Conservation (phyloP, 2,113 vertebrate genomes). For the Pogonocichla stellata region DNA sequence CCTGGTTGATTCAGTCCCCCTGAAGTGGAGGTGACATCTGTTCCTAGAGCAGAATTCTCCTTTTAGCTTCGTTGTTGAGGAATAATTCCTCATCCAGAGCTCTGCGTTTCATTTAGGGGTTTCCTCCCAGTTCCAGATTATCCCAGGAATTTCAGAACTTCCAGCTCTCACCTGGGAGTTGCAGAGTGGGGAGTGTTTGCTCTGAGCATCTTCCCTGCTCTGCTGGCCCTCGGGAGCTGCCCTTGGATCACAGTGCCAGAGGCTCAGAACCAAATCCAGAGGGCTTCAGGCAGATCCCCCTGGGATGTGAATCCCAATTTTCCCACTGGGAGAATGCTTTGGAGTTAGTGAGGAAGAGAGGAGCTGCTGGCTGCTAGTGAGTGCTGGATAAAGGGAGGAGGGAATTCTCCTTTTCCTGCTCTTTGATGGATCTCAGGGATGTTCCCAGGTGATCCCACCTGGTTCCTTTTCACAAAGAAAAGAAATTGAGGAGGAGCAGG, state of each 20-base stretch:
- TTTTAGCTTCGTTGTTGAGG: not conserved
- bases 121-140: not conserved
- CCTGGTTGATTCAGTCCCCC: not conserved
- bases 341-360: not conserved
- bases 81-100: not conserved
- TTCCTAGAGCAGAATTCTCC: not conserved
- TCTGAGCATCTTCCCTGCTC: not conserved
- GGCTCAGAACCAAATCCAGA: not conserved
- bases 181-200: not conserved
- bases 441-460: not conserved
- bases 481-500: not conserved
- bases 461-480: not conserved
- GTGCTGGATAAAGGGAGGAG: not conserved
- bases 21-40: not conserved
- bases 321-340: not conserved
- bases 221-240: not conserved
- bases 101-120: not conserved
- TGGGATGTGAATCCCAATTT: not conserved
- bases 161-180: not conserved
- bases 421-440: not conserved
- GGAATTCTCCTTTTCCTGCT: not conserved
- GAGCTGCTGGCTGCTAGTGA: not conserved
- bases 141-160: not conserved
- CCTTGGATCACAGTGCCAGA: not conserved
- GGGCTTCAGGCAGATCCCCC: not conserved